Conservation (phyloP, 2,113 vertebrate species). For the Chaenocephalus aceratus region DNA sequence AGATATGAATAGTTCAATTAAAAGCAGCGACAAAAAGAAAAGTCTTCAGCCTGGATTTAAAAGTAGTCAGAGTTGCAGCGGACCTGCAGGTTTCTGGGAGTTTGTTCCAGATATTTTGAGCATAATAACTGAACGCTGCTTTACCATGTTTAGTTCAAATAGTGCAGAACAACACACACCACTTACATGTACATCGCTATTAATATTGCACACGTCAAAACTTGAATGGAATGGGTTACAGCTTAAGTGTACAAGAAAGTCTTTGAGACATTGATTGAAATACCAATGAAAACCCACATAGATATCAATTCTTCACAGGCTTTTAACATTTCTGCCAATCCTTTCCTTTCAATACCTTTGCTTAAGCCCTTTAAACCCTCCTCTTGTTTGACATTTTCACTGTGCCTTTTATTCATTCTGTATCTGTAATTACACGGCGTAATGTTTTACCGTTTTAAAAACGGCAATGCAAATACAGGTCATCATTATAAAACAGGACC, state of each 20-base stretch:
- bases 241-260: neutral
- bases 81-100: too few relatives aligned
- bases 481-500: constrained; percentile 17
- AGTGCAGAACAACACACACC: neutral
- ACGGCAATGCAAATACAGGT: constrained; percentile 10
- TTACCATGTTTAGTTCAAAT: too few relatives aligned
- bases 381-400: constrained; percentile 13
- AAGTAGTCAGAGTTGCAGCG: too few relatives aligned
- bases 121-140: too few relatives aligned
- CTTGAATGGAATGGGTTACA: neutral
- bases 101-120: too few relatives aligned
- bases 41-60: too few relatives aligned
- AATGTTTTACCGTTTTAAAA: constrained; percentile 12
- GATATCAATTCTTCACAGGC: neutral
- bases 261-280: neutral
- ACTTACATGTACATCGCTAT: neutral
- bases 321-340: neutral
- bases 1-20: too few relatives aligned
- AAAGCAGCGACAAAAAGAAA: too few relatives aligned
- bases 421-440: neutral
- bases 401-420: neutral
- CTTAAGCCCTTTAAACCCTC: neutral
- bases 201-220: neutral
- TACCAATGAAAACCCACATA: neutral
- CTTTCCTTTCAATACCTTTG: neutral